These are phyloP conservation scores for Leptopterna dolabrata DNA, from an alignment of 2,888 invertebrate genomes.

Conservation along the genomic window DNA sequence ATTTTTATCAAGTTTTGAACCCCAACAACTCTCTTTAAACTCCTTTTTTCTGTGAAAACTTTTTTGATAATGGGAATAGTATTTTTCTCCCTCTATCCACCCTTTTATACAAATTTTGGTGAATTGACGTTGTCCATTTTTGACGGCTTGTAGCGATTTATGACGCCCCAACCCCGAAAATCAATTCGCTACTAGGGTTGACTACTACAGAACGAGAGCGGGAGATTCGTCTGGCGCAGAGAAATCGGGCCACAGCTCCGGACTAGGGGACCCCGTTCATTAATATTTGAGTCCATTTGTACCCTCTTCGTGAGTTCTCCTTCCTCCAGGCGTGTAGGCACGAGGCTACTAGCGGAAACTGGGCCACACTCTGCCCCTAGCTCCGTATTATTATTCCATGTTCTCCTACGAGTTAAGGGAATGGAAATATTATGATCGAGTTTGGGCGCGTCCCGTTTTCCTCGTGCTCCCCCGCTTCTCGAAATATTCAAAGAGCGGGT, in stretches of 20 bases:
- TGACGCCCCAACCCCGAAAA: too few species aligned
- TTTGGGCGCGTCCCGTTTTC: neutral
- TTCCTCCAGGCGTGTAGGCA: neutral
- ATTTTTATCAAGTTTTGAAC: too few species aligned
- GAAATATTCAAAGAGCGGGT: neutral
- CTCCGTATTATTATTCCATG: neutral
- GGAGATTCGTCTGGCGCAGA: neutral
- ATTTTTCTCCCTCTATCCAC: neutral
- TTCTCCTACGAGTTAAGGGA: constrained; percentile 3
- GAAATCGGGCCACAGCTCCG: neutral
- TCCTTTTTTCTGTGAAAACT: too few species aligned
- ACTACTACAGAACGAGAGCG: neutral
- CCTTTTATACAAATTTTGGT: too few species aligned
- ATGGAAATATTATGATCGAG: constrained; percentile 11
- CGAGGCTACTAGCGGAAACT: neutral
- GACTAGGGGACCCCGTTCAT: neutral
- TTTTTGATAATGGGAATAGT: neutral
- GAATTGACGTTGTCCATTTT: too few species aligned
- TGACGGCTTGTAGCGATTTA: too few species aligned
- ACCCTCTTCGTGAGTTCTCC: neutral
- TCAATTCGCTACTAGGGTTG: too few species aligned
- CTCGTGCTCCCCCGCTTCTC: neutral
- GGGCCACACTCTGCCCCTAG: neutral
- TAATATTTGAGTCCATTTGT: neutral
- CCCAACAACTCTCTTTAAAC: too few species aligned